Evolutionary conservation across 2,113 vertebrate species (phyloP).

Genomic region (Boulengerochromis microlepis): DNA sequence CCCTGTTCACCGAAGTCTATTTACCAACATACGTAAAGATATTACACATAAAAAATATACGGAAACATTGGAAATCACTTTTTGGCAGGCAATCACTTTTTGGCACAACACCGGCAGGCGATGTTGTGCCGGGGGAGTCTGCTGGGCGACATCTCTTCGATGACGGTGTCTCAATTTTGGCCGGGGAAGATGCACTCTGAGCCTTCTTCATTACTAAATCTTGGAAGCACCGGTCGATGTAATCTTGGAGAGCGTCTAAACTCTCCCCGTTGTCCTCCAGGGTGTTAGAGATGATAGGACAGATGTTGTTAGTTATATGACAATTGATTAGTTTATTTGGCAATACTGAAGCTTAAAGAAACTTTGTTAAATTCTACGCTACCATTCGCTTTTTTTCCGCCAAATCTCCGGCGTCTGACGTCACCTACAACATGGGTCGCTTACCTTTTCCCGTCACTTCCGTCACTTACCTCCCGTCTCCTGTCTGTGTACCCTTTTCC

Average conservation of each 20-base stretch:
- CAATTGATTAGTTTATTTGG: not conserved
- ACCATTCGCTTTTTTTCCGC: not conserved
- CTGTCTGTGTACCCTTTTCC: not conserved
- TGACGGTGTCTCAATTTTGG: not conserved
- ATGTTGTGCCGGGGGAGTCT: accelerated
- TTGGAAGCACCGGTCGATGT: accelerated
- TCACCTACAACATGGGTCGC: not conserved
- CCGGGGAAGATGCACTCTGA: accelerated
- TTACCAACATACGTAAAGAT: too few species aligned
- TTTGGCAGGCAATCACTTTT: too few species aligned
- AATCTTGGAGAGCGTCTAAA: not conserved
- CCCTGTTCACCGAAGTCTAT: too few species aligned
- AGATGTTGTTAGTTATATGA: too few species aligned
- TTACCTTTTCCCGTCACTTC: not conserved
- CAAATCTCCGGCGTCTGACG: not conserved
- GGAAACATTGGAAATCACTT: too few species aligned
- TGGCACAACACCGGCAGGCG: accelerated
- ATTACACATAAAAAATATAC: too few species aligned
- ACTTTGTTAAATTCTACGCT: not conserved
- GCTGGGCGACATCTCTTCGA: accelerated
- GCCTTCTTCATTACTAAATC: not conserved
- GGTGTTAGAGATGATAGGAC: too few species aligned
- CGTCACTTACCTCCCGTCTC: not conserved
- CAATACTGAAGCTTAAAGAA: not conserved
- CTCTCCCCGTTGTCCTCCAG: too few species aligned